phyloP scores from a whole-genome alignment of 2,888 invertebrate genomes.

The Axea sp. region DNA sequence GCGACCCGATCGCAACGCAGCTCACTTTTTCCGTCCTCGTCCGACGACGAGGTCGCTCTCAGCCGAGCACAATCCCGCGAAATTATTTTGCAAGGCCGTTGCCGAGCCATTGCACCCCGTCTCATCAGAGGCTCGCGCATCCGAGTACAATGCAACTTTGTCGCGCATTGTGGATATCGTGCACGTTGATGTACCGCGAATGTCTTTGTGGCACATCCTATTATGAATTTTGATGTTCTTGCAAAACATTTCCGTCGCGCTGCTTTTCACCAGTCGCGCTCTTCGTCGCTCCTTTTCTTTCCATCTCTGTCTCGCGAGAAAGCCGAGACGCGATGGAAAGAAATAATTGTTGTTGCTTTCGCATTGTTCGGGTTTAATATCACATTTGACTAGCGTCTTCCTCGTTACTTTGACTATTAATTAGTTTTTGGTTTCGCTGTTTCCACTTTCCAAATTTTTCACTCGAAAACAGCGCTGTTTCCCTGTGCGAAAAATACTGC shows the following conservation, averaged over 20 bases:
- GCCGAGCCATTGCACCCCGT: conserved; percentile 56
- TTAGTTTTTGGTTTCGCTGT: too few species aligned
- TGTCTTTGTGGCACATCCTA: conserved; percentile 43
- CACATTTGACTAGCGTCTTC: neutral
- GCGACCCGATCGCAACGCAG: conserved; percentile 55
- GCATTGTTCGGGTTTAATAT: conserved; percentile 8
- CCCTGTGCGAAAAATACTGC: too few species aligned
- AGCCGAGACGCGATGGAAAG: conserved; percentile 31
- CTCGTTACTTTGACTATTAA: neutral
- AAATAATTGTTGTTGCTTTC: conserved; percentile 43
- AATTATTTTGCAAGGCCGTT: conserved; percentile 68
- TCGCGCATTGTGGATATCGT: conserved; percentile 65
- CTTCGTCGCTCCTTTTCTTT: conserved; percentile 7
- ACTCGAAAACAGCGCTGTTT: too few species aligned
- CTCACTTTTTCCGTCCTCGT: too few species aligned
- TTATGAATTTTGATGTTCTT: conserved; percentile 52
- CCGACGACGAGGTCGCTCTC: conserved; percentile 40
- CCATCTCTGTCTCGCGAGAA: neutral
- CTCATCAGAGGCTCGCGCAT: conserved; percentile 63
- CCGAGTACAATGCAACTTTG: conserved; percentile 66
- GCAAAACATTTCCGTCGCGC: conserved; percentile 39
- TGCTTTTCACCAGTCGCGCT: conserved; percentile 22
- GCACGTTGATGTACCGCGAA: conserved; percentile 30
- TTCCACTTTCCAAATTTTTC: too few species aligned
- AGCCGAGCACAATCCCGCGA: conserved; percentile 64